Percentiles rank a stretch among this genome's conserved stretches.
These are phyloP conservation scores for Phanerotoma sp. DNA, from an alignment of 2,888 invertebrate genomes.

Conservation along the genomic window DNA sequence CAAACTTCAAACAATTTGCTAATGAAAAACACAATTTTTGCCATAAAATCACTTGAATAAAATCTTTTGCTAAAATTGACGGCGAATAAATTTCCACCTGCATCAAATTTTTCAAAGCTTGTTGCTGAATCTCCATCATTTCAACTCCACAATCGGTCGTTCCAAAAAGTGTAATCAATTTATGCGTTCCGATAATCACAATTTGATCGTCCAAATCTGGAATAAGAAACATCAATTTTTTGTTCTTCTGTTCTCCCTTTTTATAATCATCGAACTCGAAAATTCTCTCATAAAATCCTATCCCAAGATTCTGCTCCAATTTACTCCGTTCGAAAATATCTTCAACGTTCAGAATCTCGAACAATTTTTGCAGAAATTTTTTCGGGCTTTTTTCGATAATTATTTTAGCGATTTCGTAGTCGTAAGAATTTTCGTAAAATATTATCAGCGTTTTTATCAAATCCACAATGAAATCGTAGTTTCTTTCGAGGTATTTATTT, in stretches of 20 bases:
- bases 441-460: conserved; percentile 38
- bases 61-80: conserved; percentile 35
- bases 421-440: conserved; percentile 38
- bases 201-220: conserved; percentile 28
- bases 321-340: conserved; percentile 12
- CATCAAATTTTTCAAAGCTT: conserved; percentile 42
- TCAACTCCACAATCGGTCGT: conserved; percentile 33
- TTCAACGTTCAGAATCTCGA: conserved; percentile 35
- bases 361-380: conserved; percentile 35
- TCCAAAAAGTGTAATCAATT: conserved; percentile 43
- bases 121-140: conserved; percentile 35
- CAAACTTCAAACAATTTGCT: conserved; percentile 38
- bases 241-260: conserved; percentile 16
- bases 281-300: conserved; percentile 24
- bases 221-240: neutral
- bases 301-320: conserved; percentile 1
- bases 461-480: conserved; percentile 24
- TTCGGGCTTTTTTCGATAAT: conserved; percentile 35
- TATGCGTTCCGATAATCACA: conserved; percentile 40
- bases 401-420: conserved; percentile 33
- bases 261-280: conserved; percentile 10
- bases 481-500: neutral
- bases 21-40: conserved; percentile 50
- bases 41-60: too few species aligned
- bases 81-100: conserved; percentile 40